Conservation (phyloP, 2,797 vertebrate genomes). For the Lemur catta region DNA sequence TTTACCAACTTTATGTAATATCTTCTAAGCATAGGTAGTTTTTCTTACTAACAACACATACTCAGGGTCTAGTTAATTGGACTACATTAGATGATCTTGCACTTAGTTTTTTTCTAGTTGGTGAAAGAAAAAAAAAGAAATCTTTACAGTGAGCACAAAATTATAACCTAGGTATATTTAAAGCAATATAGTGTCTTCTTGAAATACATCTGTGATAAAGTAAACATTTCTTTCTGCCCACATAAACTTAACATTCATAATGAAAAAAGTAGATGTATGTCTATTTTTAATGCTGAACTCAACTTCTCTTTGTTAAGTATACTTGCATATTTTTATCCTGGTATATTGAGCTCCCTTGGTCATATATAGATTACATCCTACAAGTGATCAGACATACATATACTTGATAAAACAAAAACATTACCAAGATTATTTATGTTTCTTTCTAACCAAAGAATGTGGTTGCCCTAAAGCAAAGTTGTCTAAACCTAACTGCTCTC, state of each 20-base stretch:
- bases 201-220: constrained; percentile 10
- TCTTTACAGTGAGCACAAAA: not conserved
- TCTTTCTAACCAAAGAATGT: not conserved
- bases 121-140: not conserved
- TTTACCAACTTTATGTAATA: not conserved
- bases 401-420: not conserved
- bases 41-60: not conserved
- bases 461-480: not conserved
- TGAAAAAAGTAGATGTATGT: not conserved
- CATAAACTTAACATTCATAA: not conserved
- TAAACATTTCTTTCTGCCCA: constrained; percentile 9
- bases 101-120: constrained; percentile 20
- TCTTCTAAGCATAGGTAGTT: constrained; percentile 33
- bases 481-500: not conserved
- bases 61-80: not conserved
- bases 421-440: not conserved
- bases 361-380: not conserved
- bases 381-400: not conserved
- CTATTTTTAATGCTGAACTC: constrained; percentile 14
- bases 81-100: not conserved
- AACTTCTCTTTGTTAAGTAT: not conserved
- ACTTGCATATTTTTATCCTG: not conserved
- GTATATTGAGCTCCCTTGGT: not conserved
- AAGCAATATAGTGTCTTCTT: not conserved
- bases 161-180: constrained; percentile 14